Conservation (phyloP, 2,888 invertebrate species). For the Sympetrum striolatum region DNA sequence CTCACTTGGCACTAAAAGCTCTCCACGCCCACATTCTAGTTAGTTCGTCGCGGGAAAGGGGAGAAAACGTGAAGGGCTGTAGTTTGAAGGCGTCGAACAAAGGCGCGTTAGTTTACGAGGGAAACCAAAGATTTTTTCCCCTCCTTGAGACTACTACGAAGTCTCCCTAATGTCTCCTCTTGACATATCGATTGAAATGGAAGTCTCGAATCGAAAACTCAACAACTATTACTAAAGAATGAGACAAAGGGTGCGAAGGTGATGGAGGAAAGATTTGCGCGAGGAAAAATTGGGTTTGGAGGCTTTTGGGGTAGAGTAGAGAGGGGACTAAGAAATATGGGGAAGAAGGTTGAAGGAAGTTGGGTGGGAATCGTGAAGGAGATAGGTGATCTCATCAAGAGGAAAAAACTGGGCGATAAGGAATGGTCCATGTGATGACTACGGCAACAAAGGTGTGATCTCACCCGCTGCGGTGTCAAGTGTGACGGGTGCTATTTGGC, state of each 20-base stretch:
- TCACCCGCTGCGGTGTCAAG: background rate
- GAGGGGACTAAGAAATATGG: background rate
- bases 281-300: background rate
- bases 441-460: background rate
- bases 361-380: background rate
- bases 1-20: too few species aligned
- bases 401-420: background rate
- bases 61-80: too few species aligned
- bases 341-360: background rate
- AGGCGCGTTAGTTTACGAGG: background rate
- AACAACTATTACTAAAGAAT: background rate
- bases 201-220: slow-evolving; percentile 16
- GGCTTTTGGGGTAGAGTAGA: background rate
- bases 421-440: background rate
- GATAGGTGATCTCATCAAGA: background rate
- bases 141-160: background rate
- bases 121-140: background rate
- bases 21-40: too few species aligned
- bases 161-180: background rate
- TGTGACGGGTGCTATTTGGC: background rate
- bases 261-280: background rate
- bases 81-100: background rate
- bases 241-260: background rate
- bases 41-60: too few species aligned
- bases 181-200: background rate